Conservation (phyloP, 2,113 vertebrate species). For the Sceloporus tristichus region DNA sequence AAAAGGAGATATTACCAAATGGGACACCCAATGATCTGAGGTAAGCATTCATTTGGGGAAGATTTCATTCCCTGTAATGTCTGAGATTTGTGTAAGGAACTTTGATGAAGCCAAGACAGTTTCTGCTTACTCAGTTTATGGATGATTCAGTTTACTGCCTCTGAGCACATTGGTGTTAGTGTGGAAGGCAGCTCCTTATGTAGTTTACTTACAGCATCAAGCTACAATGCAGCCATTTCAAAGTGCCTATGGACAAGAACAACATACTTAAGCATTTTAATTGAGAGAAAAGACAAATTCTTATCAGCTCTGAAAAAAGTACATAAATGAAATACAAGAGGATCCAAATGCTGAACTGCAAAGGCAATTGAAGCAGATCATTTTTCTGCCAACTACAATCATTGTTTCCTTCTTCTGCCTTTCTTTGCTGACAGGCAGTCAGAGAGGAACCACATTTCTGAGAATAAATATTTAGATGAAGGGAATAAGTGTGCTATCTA, state of each 20-base stretch:
- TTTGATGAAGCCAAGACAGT: background rate
- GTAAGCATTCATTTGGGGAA: background rate
- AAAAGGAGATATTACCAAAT: background rate
- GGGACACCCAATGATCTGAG: background rate
- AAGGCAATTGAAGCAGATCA: slow-evolving; percentile 20
- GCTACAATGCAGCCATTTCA: background rate
- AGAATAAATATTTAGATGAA: background rate
- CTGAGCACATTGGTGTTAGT: background rate
- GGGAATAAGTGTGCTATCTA: background rate
- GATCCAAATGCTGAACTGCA: slow-evolving; percentile 1
- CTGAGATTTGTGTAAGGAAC: background rate
- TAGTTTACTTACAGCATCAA: background rate
- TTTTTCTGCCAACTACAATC: background rate
- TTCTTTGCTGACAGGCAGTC: slow-evolving; percentile 12
- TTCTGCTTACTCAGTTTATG: background rate
- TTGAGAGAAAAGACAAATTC: slow-evolving; percentile 38
- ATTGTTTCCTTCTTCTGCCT: background rate
- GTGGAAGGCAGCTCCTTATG: background rate
- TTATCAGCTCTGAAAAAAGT: slow-evolving; percentile 37
- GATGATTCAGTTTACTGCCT: background rate
- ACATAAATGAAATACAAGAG: slow-evolving; percentile 15
- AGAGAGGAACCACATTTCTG: slow-evolving; percentile 23
- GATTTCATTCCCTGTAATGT: no score
- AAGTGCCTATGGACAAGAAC: slow-evolving; percentile 40
- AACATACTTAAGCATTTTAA: slow-evolving; percentile 31